Evolutionary conservation across 2,888 invertebrate genomes (phyloP), one percentile per base, ranked within the genome.

Genomic region (Drosophila algonquin): DNA sequence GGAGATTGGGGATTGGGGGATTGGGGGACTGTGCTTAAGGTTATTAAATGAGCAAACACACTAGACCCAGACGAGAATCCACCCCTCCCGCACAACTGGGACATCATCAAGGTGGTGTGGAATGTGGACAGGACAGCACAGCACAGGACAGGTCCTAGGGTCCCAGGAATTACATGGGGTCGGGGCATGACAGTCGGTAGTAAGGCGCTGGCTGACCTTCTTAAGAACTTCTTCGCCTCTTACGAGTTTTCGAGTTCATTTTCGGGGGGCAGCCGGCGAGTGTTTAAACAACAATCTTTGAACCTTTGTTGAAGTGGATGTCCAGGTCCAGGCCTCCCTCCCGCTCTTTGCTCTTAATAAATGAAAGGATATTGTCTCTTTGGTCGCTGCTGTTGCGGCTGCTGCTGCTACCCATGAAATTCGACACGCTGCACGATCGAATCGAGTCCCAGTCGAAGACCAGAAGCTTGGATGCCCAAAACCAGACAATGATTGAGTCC

Each of bases 361-460:
- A 51, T 24, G 58, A 61, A 51, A 30, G 58, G 61, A 56, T 67
- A 64, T 71, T 86, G 77, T 88, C 70, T 84, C 75, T 64, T 76
- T 71, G 72, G 77, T 77, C 71, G 72, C 69, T 63, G 18, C 47
- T 21, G 21, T 21, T 21, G 21, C 21, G 2, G n/a, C 21, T 48
- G 10, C 47, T 51, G 55, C 12, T 52, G 54, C 32, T 50, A 45
- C 56, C 50, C 50, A 51, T 86, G 82, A 80, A 88, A 82, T 80
- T 56, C 27, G 89, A 82, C 57, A 67, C 62, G 78, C 60, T 62
- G 68, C 88, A 73, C 88, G 80, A 80, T 60, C 65, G 52, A 51
- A 21, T 6, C 32, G 5, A 21, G 62, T 30, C 8, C 8, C 8
- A 71, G 56, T 55, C 55, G 56, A 58, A 70, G 60, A 50, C 62